Evolutionary conservation across 2,113 vertebrate genomes (phyloP), one percentile per base, ranked within the genome.

Genomic region (Hydrolagus affinis): DNA sequence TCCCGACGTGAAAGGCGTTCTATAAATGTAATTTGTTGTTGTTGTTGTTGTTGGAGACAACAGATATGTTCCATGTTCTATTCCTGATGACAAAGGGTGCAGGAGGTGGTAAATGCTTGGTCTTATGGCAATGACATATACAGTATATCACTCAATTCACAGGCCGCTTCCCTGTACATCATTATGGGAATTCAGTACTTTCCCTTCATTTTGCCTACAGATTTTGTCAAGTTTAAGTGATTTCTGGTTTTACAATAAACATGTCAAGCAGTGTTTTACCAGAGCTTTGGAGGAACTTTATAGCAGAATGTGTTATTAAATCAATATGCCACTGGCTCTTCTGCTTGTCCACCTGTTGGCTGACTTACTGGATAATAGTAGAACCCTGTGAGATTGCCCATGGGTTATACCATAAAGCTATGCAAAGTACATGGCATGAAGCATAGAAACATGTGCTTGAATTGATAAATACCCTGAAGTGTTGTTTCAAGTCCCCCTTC

Each of bases 301-400:
- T 12, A 62, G 23, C 60, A 19, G n/a, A 56, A 62, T 23, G 4
- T 78, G 23, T 59, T 28, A 28, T 23, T 78, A 62, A 59, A 6
- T 78, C 12, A 11, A 78, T 23, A 78, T 30, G 28, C 74, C 25
- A 15, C 25, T 76, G 9, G 32, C 44, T 12, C 4, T 23, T 78
- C 14, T 78, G 75, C 60, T 78, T n/a, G 12, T 62, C 59, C 57
- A 78, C n/a, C 12, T 78, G 57, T 78, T 78, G 11, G 76, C 56
- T 78, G 57, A 23, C 76, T 62, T 59, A 77, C 56, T 62, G 76
- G 11, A 14, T 78, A 62, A 78, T 12, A 78, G n/a, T 62, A 12
- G 25, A 78, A 62, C 59, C 11, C 57, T 78, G 74, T 59, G 57
- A 78, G 19, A 23, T 8, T 59, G n/a, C 57, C 76, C n/a, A 21